A percentile compares a stretch with the other conserved stretches of the same genome.
phyloP scores from a whole-genome alignment of 2,888 invertebrate genomes.

The Caenorhabditis sp. region DNA sequence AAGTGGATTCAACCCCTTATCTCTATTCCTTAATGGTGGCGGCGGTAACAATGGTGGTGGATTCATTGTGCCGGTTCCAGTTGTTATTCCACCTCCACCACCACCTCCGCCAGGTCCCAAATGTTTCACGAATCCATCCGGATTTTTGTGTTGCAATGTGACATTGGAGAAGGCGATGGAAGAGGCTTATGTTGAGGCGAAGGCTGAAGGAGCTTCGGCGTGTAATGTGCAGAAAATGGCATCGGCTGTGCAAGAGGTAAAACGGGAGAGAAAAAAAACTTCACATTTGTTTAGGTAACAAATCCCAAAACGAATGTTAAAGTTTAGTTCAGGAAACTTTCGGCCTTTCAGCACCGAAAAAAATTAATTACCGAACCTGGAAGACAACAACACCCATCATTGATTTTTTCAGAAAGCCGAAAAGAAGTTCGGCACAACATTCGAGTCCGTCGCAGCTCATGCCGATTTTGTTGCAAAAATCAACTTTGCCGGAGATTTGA shows the following conservation, averaged over 20 bases:
- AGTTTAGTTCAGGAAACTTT: too few species aligned
- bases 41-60: conserved; percentile 32
- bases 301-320: too few species aligned
- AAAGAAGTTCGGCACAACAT: conserved; percentile 50
- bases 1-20: conserved; percentile 46
- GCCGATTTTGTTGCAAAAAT: conserved; percentile 59
- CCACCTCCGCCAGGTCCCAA: conserved; percentile 61
- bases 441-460: conserved; percentile 57
- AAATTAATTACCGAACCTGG: conserved; percentile 1
- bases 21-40: conserved; percentile 44
- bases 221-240: conserved; percentile 64
- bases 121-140: conserved; percentile 58
- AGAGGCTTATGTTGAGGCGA: conserved; percentile 46
- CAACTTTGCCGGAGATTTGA: conserved; percentile 56
- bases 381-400: neutral
- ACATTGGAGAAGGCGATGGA: conserved; percentile 56
- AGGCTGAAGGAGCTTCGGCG: conserved; percentile 45
- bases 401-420: conserved; percentile 46
- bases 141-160: conserved; percentile 58
- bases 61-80: conserved; percentile 58
- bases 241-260: conserved; percentile 49
- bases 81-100: conserved; percentile 60
- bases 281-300: too few species aligned
- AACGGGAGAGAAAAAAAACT: too few species aligned
- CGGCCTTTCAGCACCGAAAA: neutral